Base-by-base conservation (phyloP, 2,888 invertebrate genomes). In the Andrena praecox region DNA sequence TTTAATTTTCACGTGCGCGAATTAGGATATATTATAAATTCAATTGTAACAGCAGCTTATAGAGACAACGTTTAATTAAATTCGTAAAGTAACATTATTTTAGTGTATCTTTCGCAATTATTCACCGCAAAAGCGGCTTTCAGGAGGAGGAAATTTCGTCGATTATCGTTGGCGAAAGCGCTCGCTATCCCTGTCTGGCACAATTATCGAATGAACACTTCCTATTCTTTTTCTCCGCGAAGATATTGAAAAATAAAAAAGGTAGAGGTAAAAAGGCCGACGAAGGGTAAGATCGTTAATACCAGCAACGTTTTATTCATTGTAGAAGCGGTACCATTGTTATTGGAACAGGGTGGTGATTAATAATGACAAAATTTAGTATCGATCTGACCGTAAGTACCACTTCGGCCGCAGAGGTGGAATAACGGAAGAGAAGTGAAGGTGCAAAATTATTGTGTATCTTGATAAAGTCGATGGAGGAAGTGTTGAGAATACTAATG, bases 121-220 rank as follows among this genome's bases (percentile, higher is more conserved):
- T 54, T 71, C 42, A 20, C 7, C 16, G 33, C 20, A n/a, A 27
- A 74, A 42, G 56, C 24, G 27, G 20, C 56, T 60, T 56, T 72
- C 64, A 62, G 74, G 63, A 3, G 62, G 59, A 59, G 75, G 75
- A 77, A 83, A 81, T 87, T 85, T 86, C 59, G 79, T 80, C 78
- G 81, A 77, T 64, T 82, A 68, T 59, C 66, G 54, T 62, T 48
- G 67, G 56, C 24, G 42, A 60, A 72, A 69, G 77, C 70, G 71
- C 31, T 54, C 52, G 59, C 50, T 33, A 71, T 10, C 33, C 33
- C 70, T 73, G 67, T 79, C 69, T 71, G 69, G 31, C 59, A 67
- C 60, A 77, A 84, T 83, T 77, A 74, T 66, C 73, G 72, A 74
- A 69, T 42, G 68, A 66, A 74, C 68, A 62, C 75, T 85, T 74